Conservation (phyloP, 2,113 vertebrate species). For the Catharus fuscescens region DNA sequence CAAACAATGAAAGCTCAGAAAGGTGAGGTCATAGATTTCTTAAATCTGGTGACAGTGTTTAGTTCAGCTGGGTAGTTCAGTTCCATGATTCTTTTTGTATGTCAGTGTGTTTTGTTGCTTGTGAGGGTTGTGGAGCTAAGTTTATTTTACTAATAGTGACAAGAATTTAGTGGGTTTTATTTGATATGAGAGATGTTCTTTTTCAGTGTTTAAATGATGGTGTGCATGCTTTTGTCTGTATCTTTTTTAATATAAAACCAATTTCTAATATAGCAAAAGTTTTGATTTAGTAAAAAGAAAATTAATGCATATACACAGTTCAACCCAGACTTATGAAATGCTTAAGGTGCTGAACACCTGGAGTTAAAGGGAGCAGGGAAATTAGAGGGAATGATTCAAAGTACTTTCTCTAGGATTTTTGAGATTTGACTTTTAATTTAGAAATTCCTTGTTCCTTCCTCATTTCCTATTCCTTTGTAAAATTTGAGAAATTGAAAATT, state of each 20-base stretch:
- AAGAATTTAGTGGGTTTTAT: neutral
- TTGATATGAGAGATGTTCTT: neutral
- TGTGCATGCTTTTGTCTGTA: neutral
- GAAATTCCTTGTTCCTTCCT: neutral
- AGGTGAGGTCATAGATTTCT: constrained; percentile 76
- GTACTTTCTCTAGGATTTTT: neutral
- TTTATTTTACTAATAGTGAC: neutral
- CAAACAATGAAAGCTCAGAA: constrained; percentile 95
- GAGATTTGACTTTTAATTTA: neutral
- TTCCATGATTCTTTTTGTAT: neutral
- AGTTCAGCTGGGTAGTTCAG: neutral
- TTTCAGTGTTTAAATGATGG: neutral
- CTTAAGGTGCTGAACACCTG: neutral
- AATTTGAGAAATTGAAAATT: neutral
- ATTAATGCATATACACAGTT: neutral
- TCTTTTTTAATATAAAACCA: neutral
- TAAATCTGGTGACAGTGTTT: neutral
- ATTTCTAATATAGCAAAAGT: neutral
- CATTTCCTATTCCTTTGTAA: neutral
- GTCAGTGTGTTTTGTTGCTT: neutral
- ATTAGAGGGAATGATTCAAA: neutral
- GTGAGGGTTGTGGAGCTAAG: accelerated
- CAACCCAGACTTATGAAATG: neutral
- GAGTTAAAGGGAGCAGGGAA: neutral
- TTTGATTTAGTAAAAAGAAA: neutral